Percentiles rank a stretch among this genome's conserved stretches.
Conservation (phyloP, 2,797 vertebrate genomes). For the Centroberyx gerrardi region DNA sequence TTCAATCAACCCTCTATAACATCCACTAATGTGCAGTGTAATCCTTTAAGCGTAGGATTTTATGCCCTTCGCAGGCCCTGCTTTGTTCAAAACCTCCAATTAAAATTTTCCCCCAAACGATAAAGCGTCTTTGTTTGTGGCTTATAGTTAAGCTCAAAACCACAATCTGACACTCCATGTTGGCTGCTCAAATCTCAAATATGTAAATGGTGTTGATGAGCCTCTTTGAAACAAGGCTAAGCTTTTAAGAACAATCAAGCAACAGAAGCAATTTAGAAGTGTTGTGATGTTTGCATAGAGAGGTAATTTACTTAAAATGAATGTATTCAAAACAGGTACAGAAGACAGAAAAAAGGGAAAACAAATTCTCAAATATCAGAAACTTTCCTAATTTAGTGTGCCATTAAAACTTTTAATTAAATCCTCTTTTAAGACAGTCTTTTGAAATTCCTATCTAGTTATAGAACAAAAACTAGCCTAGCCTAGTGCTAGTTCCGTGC, state of each 20-base stretch:
- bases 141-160: slow-evolving; percentile 60
- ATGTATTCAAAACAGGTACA: slow-evolving; percentile 12
- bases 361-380: slow-evolving; percentile 2
- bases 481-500: background rate
- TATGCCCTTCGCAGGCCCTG: slow-evolving; percentile 53
- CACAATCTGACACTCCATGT: slow-evolving; percentile 54
- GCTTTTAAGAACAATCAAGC: slow-evolving; percentile 60
- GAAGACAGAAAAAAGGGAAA: slow-evolving; percentile 1
- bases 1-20: slow-evolving; percentile 50
- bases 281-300: slow-evolving; percentile 45
- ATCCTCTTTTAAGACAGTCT: slow-evolving; percentile 21
- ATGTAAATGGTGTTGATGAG: slow-evolving; percentile 69
- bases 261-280: slow-evolving; percentile 31
- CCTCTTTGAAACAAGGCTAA: slow-evolving; percentile 61
- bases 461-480: slow-evolving; percentile 3
- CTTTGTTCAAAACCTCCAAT: slow-evolving; percentile 76
- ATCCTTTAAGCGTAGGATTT: slow-evolving; percentile 73
- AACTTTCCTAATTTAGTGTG: slow-evolving; percentile 30
- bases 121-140: slow-evolving; percentile 62
- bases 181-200: slow-evolving; percentile 55
- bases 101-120: slow-evolving; percentile 68
- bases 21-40: slow-evolving; percentile 64
- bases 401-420: slow-evolving; percentile 34
- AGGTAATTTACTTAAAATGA: slow-evolving; percentile 34
- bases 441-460: slow-evolving; percentile 17